phyloP scores from a whole-genome alignment of 2,113 vertebrate genomes.

The Strix uralensis region DNA sequence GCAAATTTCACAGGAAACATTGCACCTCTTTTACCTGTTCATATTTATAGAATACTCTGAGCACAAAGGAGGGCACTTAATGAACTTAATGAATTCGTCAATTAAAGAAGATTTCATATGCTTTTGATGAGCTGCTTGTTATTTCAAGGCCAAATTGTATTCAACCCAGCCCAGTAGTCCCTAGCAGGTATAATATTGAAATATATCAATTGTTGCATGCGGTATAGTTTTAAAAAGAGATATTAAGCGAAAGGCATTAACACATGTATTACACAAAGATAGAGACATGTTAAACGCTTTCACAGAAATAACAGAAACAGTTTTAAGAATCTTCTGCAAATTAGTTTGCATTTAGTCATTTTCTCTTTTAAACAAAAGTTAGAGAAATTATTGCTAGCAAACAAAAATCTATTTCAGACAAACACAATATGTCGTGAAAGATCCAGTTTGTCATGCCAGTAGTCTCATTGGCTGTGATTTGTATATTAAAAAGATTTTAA shows the following conservation, averaged over 20 bases:
- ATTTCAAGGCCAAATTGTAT: slow-evolving; percentile 42
- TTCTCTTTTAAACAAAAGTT: slow-evolving; percentile 70
- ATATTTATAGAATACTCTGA: background rate
- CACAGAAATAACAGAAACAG: background rate
- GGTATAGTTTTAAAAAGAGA: background rate
- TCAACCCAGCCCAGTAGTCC: background rate
- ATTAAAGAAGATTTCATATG: slow-evolving; percentile 43
- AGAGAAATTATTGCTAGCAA: slow-evolving; percentile 67
- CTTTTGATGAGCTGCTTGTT: slow-evolving; percentile 19
- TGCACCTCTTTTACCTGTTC: background rate
- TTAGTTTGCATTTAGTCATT: slow-evolving; percentile 52
- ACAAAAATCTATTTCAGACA: slow-evolving; percentile 65
- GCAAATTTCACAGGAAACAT: background rate
- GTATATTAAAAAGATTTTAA: slow-evolving; percentile 84
- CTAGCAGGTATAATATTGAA: background rate
- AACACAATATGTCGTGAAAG: slow-evolving; percentile 74
- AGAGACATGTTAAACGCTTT: background rate
- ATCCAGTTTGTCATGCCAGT: slow-evolving; percentile 72
- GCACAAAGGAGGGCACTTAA: slow-evolving; percentile 32
- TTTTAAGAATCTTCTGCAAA: background rate
- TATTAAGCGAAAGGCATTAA: background rate
- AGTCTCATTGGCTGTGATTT: slow-evolving; percentile 78
- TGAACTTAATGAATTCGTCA: slow-evolving; percentile 44
- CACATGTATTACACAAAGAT: background rate
- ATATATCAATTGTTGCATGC: background rate